Base-by-base conservation (phyloP, 2,797 vertebrate species). In the Sebastes diploproa region DNA sequence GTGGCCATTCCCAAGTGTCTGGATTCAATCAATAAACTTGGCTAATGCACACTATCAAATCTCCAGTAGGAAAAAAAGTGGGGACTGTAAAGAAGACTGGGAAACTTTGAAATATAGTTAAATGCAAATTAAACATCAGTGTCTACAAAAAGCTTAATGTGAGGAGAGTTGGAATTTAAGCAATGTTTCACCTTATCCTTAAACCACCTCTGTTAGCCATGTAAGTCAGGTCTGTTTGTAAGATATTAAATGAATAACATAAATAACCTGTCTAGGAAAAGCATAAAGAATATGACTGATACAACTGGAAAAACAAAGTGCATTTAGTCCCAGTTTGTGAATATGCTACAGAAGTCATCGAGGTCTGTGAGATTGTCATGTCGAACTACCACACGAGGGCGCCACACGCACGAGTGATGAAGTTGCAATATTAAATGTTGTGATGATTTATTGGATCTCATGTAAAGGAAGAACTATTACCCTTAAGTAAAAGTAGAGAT, bases 301-400 rank as follows among this genome's bases (percentile, higher is more conserved):
- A 12, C 1, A 56, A 66, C 20, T 23, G 23, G 3, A 46, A 29
- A 64, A 32, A 30, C 13, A 46, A 18, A 7, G 4, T 20, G 6
- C 16, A 4, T 58, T 50, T 8, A 13, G 11, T 58, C 12, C 2
- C 11, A 55, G 2, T 29, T 50, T 63, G 3, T 3, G 9, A 5
- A 6, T 23, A 9, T 66, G 59, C 18, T 5, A 1, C 54, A 14
- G 4, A 27, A 27, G 27, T 52, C n/a, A 20, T 14, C 18, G 9
- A 5, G 6, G 9, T 18, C 3, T 52, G 5, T 52, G 27, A 7
- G 25, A 3, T 38, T 6, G 25, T 75, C 1, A 2, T 11, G 0
- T 46, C 12, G 22, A 70, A 20, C 54, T 2, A 18, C 84, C 84
- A 83, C 73, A 42, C 67, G 86, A 76, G 73, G 86, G 66, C 75